A percentile compares a stretch with the other conserved stretches of the same genome.
Evolutionary conservation across 2,888 invertebrate genomes (phyloP).

Genomic region (Eupithecia subumbrata): DNA sequence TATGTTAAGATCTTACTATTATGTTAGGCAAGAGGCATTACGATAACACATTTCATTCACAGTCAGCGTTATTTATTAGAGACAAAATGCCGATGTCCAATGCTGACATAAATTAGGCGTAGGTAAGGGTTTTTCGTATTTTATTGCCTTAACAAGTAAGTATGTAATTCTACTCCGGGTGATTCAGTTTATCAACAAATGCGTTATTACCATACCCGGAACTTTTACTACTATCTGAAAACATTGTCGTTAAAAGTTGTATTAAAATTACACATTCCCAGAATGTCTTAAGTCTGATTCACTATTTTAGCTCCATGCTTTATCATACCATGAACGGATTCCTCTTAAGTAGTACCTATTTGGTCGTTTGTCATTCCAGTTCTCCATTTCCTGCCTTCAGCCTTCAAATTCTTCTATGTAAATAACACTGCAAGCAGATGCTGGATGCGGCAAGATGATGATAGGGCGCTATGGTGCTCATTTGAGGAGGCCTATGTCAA

Average conservation of each 20-base stretch:
- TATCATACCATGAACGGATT: not conserved
- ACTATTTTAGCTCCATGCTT: not conserved
- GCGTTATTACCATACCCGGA: constrained; percentile 16
- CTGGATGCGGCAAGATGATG: no score
- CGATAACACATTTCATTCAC: not conserved
- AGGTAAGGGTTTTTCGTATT: not conserved
- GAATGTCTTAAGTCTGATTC: constrained; percentile 13
- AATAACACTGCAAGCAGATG: not conserved
- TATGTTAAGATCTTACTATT: not conserved
- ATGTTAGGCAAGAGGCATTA: not conserved
- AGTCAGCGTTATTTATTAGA: not conserved
- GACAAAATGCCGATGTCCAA: not conserved
- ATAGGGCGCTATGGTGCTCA: no score
- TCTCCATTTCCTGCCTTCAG: not conserved
- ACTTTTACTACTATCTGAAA: constrained; percentile 12
- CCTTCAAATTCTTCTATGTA: not conserved
- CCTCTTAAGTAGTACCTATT: not conserved
- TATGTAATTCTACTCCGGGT: constrained; percentile 7
- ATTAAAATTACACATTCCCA: constrained; percentile 15
- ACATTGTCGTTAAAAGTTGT: constrained; percentile 24
- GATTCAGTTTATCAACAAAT: constrained; percentile 31
- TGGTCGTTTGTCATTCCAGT: not conserved
- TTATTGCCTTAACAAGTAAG: not conserved
- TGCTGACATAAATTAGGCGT: not conserved
- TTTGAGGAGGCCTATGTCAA: no score